Evolutionary conservation across 1,140 invertebrate genomes (phyloP).

Genomic region (Drosophila leontia): DNA sequence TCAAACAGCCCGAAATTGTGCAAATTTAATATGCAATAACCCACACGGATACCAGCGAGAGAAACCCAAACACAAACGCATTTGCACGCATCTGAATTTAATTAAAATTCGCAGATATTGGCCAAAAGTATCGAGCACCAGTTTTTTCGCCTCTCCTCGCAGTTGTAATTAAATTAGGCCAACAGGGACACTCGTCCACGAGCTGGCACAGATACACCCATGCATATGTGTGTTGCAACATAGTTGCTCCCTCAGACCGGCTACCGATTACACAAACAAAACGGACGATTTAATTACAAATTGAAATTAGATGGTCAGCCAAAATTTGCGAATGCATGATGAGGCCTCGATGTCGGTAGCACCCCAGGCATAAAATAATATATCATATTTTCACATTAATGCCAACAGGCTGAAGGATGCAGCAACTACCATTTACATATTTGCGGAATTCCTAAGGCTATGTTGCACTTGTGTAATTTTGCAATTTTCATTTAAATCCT

Average conservation of each 20-base stretch:
- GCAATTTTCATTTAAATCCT: neutral
- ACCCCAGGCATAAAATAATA: neutral
- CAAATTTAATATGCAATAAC: conserved; percentile 77
- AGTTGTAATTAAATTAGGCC: conserved; percentile 78
- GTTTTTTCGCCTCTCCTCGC: conserved; percentile 21
- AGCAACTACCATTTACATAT: neutral
- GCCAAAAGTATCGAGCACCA: conserved; percentile 63
- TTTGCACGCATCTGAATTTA: conserved; percentile 73
- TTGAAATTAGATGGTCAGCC: conserved; percentile 47
- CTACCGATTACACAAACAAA: conserved; percentile 43
- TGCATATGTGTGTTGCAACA: neutral
- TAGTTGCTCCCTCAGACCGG: neutral
- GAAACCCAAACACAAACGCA: conserved; percentile 33
- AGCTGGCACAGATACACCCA: conserved; percentile 1
- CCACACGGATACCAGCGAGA: conserved; percentile 19
- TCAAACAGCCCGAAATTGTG: conserved; percentile 68
- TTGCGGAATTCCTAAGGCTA: neutral
- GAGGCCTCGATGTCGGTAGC: neutral
- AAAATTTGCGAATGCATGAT: conserved; percentile 20
- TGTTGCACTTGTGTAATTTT: neutral
- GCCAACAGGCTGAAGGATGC: neutral
- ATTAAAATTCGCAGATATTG: conserved; percentile 80
- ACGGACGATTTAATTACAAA: conserved; percentile 70
- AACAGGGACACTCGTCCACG: conserved; percentile 42
- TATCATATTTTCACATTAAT: neutral